Evolutionary conservation across 1,140 invertebrate genomes (phyloP).

Genomic region (Dendrolimus punctatus): DNA sequence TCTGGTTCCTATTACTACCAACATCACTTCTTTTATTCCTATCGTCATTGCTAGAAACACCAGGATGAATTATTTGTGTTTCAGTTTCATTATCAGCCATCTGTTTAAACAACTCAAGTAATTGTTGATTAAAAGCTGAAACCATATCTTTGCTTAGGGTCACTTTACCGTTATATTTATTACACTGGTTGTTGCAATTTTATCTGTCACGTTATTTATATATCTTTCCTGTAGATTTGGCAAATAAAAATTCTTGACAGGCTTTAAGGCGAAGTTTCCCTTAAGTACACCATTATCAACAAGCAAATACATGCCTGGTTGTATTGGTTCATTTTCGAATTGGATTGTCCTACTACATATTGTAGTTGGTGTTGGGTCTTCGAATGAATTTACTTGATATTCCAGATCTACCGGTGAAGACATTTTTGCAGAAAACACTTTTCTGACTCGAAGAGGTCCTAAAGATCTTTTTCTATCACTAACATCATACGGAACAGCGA

Average conservation of each 20-base stretch:
- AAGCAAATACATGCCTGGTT: slow-evolving; percentile 30
- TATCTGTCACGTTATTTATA: slow-evolving; percentile 1
- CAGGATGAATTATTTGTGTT: slow-evolving; percentile 1
- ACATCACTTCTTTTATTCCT: slow-evolving; percentile 3
- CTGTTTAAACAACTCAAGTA: slow-evolving; percentile 26
- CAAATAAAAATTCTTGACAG: slow-evolving; percentile 13
- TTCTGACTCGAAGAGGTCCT: slow-evolving; percentile 21
- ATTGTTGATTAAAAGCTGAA: slow-evolving; percentile 25
- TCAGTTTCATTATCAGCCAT: slow-evolving; percentile 3
- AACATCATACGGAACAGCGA: slow-evolving; percentile 25
- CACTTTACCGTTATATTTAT: slow-evolving; percentile 18
- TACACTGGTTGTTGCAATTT: slow-evolving; percentile 7
- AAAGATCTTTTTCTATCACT: slow-evolving; percentile 25
- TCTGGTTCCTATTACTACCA: no score
- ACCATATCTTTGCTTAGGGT: slow-evolving; percentile 32
- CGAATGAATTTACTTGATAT: slow-evolving; percentile 34
- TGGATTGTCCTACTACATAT: not conserved
- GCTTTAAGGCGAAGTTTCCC: slow-evolving; percentile 22
- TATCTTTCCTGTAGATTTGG: slow-evolving; percentile 11
- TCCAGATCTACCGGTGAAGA: slow-evolving; percentile 36
- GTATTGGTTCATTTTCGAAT: slow-evolving; percentile 4
- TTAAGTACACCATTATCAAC: slow-evolving; percentile 20
- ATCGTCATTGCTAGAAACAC: slow-evolving; percentile 1
- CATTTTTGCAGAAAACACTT: slow-evolving; percentile 36
- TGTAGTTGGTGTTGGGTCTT: slow-evolving; percentile 8